phyloP scores from a whole-genome alignment of 1,140 invertebrate genomes.

The Dendrolimus punctatus region DNA sequence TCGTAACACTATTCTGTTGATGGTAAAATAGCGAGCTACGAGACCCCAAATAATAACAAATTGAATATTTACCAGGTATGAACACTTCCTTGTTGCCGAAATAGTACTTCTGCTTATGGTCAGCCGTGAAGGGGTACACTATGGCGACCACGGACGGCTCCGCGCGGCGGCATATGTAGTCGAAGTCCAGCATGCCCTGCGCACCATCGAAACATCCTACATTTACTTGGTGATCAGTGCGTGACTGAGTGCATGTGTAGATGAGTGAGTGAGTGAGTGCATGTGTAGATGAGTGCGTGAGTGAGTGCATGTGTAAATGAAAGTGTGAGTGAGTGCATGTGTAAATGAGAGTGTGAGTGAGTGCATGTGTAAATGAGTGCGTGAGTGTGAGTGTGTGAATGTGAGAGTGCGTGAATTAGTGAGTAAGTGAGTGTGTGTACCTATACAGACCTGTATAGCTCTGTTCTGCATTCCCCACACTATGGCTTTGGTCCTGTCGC shows the following conservation, averaged over 20 bases:
- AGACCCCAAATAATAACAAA: not conserved
- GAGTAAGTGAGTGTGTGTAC: not conserved
- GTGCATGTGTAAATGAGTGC: no score
- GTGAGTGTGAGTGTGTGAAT: no score
- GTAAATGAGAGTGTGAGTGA: no score
- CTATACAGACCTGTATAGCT: slow-evolving; percentile 84
- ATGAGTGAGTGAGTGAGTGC: no score
- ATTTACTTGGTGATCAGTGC: no score
- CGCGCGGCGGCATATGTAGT: slow-evolving; percentile 95
- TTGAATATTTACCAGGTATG: slow-evolving; percentile 75
- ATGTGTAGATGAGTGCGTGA: no score
- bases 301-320: no score
- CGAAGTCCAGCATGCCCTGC: slow-evolving; percentile 96
- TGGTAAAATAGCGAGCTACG: not conserved
- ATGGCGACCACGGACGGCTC: slow-evolving; percentile 95
- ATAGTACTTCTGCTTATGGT: slow-evolving; percentile 99
- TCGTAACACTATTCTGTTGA: no score
- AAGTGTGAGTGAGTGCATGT: no score
- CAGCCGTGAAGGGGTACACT: slow-evolving; percentile 98
- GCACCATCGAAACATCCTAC: not conserved
- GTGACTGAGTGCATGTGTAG: no score
- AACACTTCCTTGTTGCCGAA: slow-evolving; percentile 99
- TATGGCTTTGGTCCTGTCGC: slow-evolving; percentile 91
- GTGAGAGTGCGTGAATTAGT: no score
- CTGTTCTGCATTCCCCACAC: slow-evolving; percentile 99